Conservation (phyloP, 2,797 vertebrate genomes). For the Rhincodon typus region DNA sequence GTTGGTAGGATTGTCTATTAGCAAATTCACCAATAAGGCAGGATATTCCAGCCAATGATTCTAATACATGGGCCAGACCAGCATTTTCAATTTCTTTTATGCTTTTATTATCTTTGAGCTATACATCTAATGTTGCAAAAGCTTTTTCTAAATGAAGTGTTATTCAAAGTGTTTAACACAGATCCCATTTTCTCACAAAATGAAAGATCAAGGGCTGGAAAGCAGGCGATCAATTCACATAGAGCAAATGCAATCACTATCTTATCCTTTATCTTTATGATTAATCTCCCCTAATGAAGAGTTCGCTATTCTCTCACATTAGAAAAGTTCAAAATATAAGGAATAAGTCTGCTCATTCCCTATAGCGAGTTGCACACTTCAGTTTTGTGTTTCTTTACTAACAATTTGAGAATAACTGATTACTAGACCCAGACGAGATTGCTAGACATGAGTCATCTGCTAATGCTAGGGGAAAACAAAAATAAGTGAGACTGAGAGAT, state of each 20-base stretch:
- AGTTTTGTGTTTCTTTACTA: not conserved
- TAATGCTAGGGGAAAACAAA: not conserved
- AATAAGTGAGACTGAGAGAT: not conserved
- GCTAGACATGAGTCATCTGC: not conserved
- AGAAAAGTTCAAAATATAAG: not conserved
- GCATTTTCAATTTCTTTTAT: not conserved
- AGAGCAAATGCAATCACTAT: not conserved
- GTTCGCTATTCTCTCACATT: not conserved
- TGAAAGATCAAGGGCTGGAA: not conserved
- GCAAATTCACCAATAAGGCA: not conserved
- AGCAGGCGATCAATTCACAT: not conserved
- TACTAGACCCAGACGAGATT: not conserved
- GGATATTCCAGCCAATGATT: not conserved
- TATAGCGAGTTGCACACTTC: not conserved
- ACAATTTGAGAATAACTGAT: not conserved
- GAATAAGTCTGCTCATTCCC: not conserved
- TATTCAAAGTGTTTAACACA: not conserved
- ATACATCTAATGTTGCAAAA: not conserved
- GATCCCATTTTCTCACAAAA: not conserved
- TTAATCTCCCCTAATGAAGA: not conserved
- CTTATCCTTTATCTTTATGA: not conserved
- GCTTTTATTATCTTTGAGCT: not conserved
- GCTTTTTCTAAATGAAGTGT: not conserved
- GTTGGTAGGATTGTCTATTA: not conserved
- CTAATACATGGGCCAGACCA: not conserved